Conservation (phyloP, 2,797 vertebrate species). For the Vespertilio murinus region DNA sequence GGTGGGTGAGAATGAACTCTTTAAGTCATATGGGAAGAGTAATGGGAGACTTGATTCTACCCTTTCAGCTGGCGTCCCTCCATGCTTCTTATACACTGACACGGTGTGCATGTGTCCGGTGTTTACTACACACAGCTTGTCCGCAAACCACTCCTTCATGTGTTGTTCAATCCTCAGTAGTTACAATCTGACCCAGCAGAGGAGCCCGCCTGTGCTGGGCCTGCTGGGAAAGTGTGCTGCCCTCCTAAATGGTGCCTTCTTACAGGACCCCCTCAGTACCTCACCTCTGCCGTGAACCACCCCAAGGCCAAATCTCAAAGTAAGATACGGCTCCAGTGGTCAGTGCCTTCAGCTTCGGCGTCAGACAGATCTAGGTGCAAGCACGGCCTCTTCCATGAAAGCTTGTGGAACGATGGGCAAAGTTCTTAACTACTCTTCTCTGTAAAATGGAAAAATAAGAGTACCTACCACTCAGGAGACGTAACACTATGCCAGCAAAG, state of each 20-base stretch:
- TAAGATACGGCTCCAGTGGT: background rate
- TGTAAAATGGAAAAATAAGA: slow-evolving; percentile 5
- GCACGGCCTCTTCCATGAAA: background rate
- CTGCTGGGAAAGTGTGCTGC: slow-evolving; percentile 7
- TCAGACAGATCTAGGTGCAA: background rate
- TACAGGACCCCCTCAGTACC: background rate
- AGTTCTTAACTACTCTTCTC: background rate
- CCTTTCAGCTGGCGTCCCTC: background rate
- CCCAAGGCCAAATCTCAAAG: background rate
- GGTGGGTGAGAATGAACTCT: background rate
- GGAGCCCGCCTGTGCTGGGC: background rate
- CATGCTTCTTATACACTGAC: background rate
- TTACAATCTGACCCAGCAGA: background rate
- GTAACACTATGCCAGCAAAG: background rate
- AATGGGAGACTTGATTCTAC: background rate
- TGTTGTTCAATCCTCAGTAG: background rate
- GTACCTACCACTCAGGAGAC: background rate
- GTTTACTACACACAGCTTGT: background rate
- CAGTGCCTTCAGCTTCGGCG: background rate
- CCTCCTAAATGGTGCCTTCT: background rate
- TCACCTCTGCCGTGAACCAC: background rate
- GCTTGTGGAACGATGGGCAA: background rate
- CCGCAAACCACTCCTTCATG: background rate
- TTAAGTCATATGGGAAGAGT: background rate
- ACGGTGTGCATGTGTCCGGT: background rate